Evolutionary conservation across 2,888 invertebrate genomes (phyloP), one percentile per base, ranked within the genome.

Genomic region (Monochamus alternatus): DNA sequence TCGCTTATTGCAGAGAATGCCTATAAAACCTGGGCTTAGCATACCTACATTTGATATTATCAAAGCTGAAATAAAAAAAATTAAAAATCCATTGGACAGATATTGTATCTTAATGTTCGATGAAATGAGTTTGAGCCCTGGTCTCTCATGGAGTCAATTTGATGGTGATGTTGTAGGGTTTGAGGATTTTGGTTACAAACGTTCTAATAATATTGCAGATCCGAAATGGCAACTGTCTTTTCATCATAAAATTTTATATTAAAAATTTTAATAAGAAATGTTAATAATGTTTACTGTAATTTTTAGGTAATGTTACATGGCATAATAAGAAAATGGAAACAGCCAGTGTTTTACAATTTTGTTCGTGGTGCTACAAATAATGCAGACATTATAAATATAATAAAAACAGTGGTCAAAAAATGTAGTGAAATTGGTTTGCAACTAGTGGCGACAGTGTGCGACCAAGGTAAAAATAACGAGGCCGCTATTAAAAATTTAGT

Each of bases 81-180:
- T 74, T 65, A 71, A 74, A 66, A 75, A 77, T 55, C 38, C 60
- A 7, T 31, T 74, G 4, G 75, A 79, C 32, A 78, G 60, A 73
- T 74, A 73, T 31, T 80, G 79, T 59, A 43, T 76, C 1, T 60
- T 81, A 22, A n/a, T 79, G 8, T 81, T 78, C 66, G 78, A 81
- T 58, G 78, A 81, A 65, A 75, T 79, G 71, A 47, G 31, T 8
- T 22, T 74, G 4, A 22, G 10, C n/a, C 14, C 74, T 58, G 14
- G 62, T n/a, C 10, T 74, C 10, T 14, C 32, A 2, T 64, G 32
- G 31, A 70, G 63, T 38, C 31, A 32, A 5, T 32, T 9, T 66
- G 55, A 73, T 31, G 77, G 78, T 62, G 60, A 59, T 67, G 72
- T 80, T 5, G 65, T 71, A 63, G 80, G 81, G 0, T 81, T 81